Base-by-base conservation (phyloP, 2,797 vertebrate species). In the Coluber constrictor region DNA sequence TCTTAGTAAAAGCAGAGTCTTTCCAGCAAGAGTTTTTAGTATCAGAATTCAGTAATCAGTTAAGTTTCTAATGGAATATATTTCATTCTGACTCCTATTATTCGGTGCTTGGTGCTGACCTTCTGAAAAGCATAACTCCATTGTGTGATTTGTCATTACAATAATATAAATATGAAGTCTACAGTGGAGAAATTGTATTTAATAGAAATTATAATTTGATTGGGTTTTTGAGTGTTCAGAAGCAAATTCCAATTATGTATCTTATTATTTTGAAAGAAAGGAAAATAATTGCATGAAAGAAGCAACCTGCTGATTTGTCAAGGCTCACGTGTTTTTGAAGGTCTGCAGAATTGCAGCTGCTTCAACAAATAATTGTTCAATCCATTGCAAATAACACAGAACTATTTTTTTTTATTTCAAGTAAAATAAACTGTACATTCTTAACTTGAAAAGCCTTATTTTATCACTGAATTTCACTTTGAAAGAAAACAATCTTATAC, bases 261-360 rank as follows among this genome's bases (percentile, higher is more conserved):
- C 20, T 60, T 92, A 90, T 88, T 94, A 86, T 91, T 92, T 32
- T 94, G 16, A 54, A 93, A 32, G 90, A 93, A 93, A 18, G 25
- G 56, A 93, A 92, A 91, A 88, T 63, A n/a, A 16, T 43, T 90
- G 9, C 87, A 37, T 16, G 20, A 60, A 66, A 25, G 90, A 89
- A 32, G 4, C 20, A 94, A 63, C 6, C 1, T 29, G 29, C 32
- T 56, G 10, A 51, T 87, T 89, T 86, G 56, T 27, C 6, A 15
- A 47, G 5, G 6, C 43, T 59, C 92, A 61, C n/a, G n/a, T 92
- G 66, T 86, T 94, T 91, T 88, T 29, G 87, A 91, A 94, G 37
- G 59, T 29, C 9, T 8, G 27, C 63, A 27, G 20, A 27, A 93
- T 87, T 61, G 87, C n/a, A 59, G 60, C 57, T 90, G 7, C 29